Percentiles rank a stretch among this genome's conserved stretches.
phyloP scores from a whole-genome alignment of 2,113 vertebrate genomes.

The Nothobranchius kuhntae region DNA sequence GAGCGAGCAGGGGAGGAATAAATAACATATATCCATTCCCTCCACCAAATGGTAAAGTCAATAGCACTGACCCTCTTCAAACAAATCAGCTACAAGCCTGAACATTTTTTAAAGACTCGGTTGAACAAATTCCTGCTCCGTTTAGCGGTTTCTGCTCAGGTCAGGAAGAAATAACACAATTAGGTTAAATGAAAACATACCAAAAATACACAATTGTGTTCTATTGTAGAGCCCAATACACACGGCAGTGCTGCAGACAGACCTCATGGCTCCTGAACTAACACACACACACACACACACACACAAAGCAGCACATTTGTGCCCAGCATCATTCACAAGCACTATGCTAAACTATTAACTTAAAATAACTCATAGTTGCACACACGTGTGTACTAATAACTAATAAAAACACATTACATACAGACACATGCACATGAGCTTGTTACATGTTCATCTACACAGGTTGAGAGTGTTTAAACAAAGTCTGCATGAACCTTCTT shows the following conservation, averaged over 20 bases:
- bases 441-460: no score
- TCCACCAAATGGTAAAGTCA: slow-evolving; percentile 58
- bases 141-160: slow-evolving; percentile 24
- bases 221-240: slow-evolving; percentile 37
- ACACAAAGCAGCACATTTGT: no score
- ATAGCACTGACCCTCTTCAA: slow-evolving; percentile 60
- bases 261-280: slow-evolving; percentile 67
- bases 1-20: slow-evolving; percentile 35
- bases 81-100: slow-evolving; percentile 54
- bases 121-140: slow-evolving; percentile 29
- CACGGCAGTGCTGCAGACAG: slow-evolving; percentile 59
- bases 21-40: slow-evolving; percentile 65
- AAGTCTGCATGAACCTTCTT: no score
- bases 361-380: no score
- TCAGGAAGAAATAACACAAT: slow-evolving; percentile 65
- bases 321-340: no score
- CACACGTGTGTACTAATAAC: no score
- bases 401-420: no score
- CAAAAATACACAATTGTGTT: slow-evolving; percentile 53
- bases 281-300: not conserved
- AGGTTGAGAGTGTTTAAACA: no score
- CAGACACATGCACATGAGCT: no score
- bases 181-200: slow-evolving; percentile 58
- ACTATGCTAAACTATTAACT: no score
- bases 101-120: slow-evolving; percentile 45